Evolutionary conservation across 2,797 vertebrate genomes (phyloP), one percentile per base, ranked within the genome.

Genomic region (Petrocephalus sullivani): DNA sequence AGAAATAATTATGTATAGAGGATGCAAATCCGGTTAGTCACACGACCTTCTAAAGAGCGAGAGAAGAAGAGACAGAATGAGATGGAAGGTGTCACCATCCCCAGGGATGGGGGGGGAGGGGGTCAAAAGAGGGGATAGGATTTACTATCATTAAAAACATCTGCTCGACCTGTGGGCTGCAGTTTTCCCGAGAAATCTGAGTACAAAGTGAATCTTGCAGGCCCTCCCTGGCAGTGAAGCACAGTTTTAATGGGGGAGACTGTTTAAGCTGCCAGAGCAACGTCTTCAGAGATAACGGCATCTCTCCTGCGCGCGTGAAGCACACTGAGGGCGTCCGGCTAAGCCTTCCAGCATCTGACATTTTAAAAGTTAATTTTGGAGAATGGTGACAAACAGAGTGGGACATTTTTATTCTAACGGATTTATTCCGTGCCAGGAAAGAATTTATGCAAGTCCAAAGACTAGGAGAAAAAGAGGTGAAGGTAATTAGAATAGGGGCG

Each of bases 11-110:
- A 86, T 12, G 84, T 54, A 89, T 85, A 88, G 89, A 89, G 92
- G 90, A 92, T 89, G 91, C 91, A 93, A 93, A 94, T 93, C 92
- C 90, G 75, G 90, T 95, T 93, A 94, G 93, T 93, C 91, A 91
- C 92, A 93, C 87, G 89, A 91, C 89, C 90, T 88, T 23, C 78
- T 87, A 91, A 90, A 90, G 88, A 89, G 14, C 1, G 28, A 89
- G 86, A 21, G 56, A 87, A 56, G 86, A 88, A 89, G 85, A 87
- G 89, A 91, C 91, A 92, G 91, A 92, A 91, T 91, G 92, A 92
- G 58, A 60, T 3, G 53, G 61, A 41, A 53, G 53, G 83, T 10
- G 46, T 78, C 37, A 46, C 71, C 2, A 14, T 89, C 89, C 89
- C 89, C 90, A 91, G 91, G 92, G 58, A 51, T 7, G 46, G 56